A percentile compares a stretch with the other conserved stretches of the same genome.
Evolutionary conservation across 2,888 invertebrate genomes (phyloP).

Genomic region (Chrysolina haemoptera): DNA sequence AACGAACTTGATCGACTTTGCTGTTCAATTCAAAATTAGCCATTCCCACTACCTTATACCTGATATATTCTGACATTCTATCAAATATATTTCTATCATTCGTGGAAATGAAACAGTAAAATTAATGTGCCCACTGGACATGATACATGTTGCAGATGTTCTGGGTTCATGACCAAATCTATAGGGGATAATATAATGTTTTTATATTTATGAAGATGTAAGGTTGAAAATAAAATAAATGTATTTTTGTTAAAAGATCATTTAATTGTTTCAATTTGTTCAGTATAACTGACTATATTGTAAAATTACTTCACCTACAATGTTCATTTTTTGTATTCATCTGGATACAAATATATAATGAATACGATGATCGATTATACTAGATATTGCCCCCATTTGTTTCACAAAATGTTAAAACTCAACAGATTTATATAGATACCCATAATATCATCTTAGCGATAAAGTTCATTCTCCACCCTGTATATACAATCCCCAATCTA

Average conservation of each 20-base stretch:
- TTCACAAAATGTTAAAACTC: constrained; percentile 20
- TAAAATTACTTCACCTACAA: constrained; percentile 9
- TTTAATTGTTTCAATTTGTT: constrained; percentile 16
- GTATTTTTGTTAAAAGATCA: not conserved
- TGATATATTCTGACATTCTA: too few species aligned
- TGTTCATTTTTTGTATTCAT: not conserved
- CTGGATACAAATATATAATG: constrained; percentile 46
- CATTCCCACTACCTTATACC: too few species aligned
- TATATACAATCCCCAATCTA: constrained; percentile 50
- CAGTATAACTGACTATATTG: constrained; percentile 7
- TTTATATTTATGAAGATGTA: too few species aligned
- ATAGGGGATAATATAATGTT: too few species aligned
- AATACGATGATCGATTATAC: constrained; percentile 35
- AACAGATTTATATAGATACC: constrained; percentile 16
- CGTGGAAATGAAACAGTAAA: too few species aligned
- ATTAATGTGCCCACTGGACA: too few species aligned
- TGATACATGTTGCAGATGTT: too few species aligned
- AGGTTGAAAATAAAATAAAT: constrained; percentile 4
- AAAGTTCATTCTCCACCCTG: constrained; percentile 44
- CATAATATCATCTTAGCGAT: constrained; percentile 16
- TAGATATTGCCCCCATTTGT: constrained; percentile 36
- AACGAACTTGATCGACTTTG: too few species aligned
- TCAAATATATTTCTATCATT: too few species aligned
- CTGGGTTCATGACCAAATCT: too few species aligned
- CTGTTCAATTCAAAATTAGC: too few species aligned